Base-by-base conservation (phyloP, 2,888 invertebrate species). In the Anthrax anthrax region DNA sequence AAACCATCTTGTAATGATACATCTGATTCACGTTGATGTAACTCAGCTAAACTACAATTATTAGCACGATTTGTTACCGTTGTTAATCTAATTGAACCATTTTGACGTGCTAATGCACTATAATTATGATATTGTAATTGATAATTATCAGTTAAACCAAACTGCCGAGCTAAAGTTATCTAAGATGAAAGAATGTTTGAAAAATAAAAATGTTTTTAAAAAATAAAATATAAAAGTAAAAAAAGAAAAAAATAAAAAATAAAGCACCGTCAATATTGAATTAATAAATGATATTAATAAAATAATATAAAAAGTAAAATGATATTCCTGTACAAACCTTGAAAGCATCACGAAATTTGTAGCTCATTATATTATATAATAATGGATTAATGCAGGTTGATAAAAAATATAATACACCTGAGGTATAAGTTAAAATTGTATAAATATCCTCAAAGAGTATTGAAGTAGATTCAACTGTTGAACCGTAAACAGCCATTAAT, bases 401-500 rank as follows among this genome's bases (percentile, higher is more conserved):
- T 44, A 80, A 64, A 60, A 77, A 81, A 61, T 80, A 81, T 39
- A 78, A 71, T 13, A 81, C 70, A 0, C 81, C 81, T 17, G 80
- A 80, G 34, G 76, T 69, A 60, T 80, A 76, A 43, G 75, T 78
- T 23, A 81, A 65, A 75, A 81, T 47, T 76, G 80, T 46, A 67
- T 75, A 77, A 67, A 74, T 62, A 71, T 77, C 54, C 72, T 73
- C 60, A 69, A 74, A 63, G 34, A 61, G 51, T 18, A 58, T 57
- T 34, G 58, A 57, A 18, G 61, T 59, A 46, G 60, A 57, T n/a
- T 60, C 58, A 10, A 53, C 53, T 50, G 57, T 57, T 47, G 61
- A 59, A 64, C 74, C 81, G 58, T 87, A 86, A 48, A 86, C 80
- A 1, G 87, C 87, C 61, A 90, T 73, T 37, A 94, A 73, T 44